phyloP scores from a whole-genome alignment of 2,797 vertebrate species.

The Aratinga solstitialis region DNA sequence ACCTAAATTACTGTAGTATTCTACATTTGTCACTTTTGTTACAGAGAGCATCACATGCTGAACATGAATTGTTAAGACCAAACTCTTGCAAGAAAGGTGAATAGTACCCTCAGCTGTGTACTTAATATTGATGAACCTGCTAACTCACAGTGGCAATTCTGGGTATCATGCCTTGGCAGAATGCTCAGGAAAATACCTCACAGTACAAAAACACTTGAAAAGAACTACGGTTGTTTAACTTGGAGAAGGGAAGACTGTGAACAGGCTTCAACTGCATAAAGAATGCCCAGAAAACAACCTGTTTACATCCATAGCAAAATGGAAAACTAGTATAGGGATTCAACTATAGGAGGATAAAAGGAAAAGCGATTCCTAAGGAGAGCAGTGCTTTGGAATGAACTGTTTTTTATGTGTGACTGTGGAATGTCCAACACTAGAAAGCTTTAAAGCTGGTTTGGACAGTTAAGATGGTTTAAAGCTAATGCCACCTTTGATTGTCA shows the following conservation, averaged over 20 bases:
- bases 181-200: not conserved
- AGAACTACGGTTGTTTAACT: not conserved
- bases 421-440: not conserved
- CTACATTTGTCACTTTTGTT: slow-evolving; percentile 15
- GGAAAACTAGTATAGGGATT: not conserved
- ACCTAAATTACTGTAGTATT: slow-evolving; percentile 37
- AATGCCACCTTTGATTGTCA: not conserved
- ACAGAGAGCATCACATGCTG: not conserved
- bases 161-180: not conserved
- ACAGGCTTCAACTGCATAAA: not conserved
- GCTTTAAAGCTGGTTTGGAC: not conserved
- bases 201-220: not conserved
- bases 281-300: not conserved
- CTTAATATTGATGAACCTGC: not conserved
- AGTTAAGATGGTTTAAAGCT: not conserved
- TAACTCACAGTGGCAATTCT: not conserved
- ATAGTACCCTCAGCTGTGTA: not conserved
- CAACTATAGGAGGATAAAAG: not conserved
- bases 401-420: not conserved
- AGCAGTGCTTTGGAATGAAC: not conserved
- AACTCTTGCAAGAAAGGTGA: not conserved
- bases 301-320: not conserved
- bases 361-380: not conserved
- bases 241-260: not conserved
- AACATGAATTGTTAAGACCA: not conserved